A percentile compares a stretch with the other conserved stretches of the same genome.
Evolutionary conservation across 2,113 vertebrate genomes (phyloP).

Genomic region (Aplodontia rufa): DNA sequence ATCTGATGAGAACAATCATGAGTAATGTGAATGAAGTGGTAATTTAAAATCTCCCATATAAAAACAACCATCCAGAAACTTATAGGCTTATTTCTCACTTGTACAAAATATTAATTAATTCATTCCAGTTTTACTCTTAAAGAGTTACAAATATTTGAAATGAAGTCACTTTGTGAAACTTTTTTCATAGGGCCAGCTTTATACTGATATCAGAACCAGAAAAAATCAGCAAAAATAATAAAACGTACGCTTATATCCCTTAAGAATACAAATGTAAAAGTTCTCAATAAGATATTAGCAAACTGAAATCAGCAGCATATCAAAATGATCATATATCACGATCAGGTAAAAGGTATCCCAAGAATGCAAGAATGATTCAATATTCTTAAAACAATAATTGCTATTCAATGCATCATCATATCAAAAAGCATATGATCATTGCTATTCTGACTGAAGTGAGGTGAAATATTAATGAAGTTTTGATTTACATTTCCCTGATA

Average conservation of each 20-base stretch:
- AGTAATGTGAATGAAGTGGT: not conserved
- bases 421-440: not conserved
- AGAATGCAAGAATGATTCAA: not conserved
- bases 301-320: not conserved
- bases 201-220: too few species aligned
- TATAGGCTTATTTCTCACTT: not conserved
- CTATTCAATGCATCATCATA: not conserved
- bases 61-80: not conserved
- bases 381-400: not conserved
- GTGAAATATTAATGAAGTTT: too few species aligned
- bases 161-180: not conserved
- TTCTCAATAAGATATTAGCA: not conserved
- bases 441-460: too few species aligned
- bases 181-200: not conserved
- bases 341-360: not conserved
- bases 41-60: not conserved
- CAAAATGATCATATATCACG: not conserved
- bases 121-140: not conserved
- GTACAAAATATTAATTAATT: not conserved
- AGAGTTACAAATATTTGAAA: not conserved
- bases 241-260: not conserved
- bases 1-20: not conserved
- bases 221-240: not conserved
- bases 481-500: too few species aligned
- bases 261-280: not conserved